Conservation (phyloP, 2,888 invertebrate species). For the Drosophila quasianomalipes region DNA sequence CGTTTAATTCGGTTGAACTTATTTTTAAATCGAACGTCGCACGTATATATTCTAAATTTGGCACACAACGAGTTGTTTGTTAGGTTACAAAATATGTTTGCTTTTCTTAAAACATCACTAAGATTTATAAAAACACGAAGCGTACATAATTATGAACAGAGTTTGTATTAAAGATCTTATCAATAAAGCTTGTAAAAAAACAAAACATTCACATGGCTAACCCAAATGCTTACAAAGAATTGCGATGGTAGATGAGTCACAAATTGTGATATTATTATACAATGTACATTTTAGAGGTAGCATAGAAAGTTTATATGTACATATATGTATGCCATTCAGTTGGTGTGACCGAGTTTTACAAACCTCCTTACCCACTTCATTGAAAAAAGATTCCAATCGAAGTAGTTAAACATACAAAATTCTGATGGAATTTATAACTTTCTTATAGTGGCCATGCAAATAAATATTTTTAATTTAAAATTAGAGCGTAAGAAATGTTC, state of each 20-base stretch:
- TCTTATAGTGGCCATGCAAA: neutral
- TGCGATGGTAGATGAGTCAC: neutral
- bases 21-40: constrained; percentile 64
- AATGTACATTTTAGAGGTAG: neutral
- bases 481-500: neutral
- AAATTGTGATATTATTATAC: neutral
- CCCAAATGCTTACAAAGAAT: neutral
- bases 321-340: neutral
- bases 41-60: constrained; percentile 71
- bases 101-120: constrained; percentile 29
- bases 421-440: neutral
- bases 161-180: constrained; percentile 1
- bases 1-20: constrained; percentile 59
- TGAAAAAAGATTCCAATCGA: neutral
- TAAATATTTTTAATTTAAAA: neutral
- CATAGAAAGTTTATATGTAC: neutral
- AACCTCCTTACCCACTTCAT: constrained; percentile 4
- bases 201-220: neutral
- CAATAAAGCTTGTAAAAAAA: neutral
- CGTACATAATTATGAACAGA: constrained; percentile 10
- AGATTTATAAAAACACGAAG: constrained; percentile 28
- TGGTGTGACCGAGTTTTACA: constrained; percentile 9
- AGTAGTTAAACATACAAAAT: neutral
- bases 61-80: constrained; percentile 60
- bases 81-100: constrained; percentile 69